Evolutionary conservation across 1,140 invertebrate species (phyloP), one percentile per base, ranked within the genome.

Genomic region (Ylistrum balloti): DNA sequence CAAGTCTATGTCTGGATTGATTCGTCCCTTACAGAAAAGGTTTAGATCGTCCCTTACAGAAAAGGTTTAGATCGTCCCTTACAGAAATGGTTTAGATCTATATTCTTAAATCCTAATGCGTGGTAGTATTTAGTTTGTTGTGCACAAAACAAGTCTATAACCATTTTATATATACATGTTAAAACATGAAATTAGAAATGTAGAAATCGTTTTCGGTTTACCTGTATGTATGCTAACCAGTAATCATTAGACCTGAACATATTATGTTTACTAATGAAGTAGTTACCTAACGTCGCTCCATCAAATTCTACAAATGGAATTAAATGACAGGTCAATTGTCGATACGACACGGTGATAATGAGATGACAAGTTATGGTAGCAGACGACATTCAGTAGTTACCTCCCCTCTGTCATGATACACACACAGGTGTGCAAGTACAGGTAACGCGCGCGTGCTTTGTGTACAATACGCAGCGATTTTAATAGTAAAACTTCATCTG

Each of bases 381-480:
- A 74, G 56, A 74, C 56, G 56, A 74, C 3, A 17, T 28, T 74
- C 28, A 3, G 5, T 3, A 17, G 28, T 74, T 28, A 74, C 56
- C 56, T 74, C 56, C 56, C 56, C 56, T 74, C 28, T n/a, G n/a
- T n/a, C n/a, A n/a, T n/a, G n/a, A 28, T n/a, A 74, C 35, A 17
- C 17, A 45, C n/a, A 74, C 56, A 74, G 56, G 56, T 74, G 56
- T 74, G 56, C 56, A 28, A n/a, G 22, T 74, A 74, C 56, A 74
- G 56, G 56, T 74, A 74, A 74, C 56, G 56, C 56, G 56, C 56
- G 56, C 56, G 56, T 74, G 56, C 56, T 74, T 74, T n/a, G 56
- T 74, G 56, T n/a, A 74, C 56, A n/a, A 11, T 5, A 74, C 22
- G 56, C 9, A 74, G 9, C 9, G 1, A 74, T 28, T 74, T 28